Evolutionary conservation across 2,797 vertebrate genomes (phyloP), one percentile per base, ranked within the genome.

Genomic region (Gymnodraco acuticeps): DNA sequence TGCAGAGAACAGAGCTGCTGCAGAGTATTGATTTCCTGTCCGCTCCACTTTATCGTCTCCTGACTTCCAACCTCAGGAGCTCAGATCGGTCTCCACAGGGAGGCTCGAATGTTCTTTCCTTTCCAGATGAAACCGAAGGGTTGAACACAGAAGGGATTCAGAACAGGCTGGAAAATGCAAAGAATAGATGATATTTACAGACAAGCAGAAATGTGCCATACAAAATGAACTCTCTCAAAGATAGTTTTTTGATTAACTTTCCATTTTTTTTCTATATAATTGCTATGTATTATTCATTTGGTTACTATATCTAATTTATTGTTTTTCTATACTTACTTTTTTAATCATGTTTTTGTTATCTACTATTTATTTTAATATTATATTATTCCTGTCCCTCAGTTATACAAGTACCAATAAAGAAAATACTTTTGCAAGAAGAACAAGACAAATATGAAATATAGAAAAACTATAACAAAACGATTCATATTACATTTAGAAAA

Each of bases 11-110:
- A 47, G 54, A 80, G 62, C 81, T 72, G 67, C 82, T 75, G 80
- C 78, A 63, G 63, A 73, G 47, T 27, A 90, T 84, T 33, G 90
- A 90, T 90, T 88, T 85, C 66, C 80, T 77, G 88, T 88, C 91
- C 51, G 73, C 70, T 78, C 51, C 65, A 4, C 64, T 87, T 84
- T 55, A 80, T 80, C 23, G n/a, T 82, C 77, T 70, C 16, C 41
- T 14, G 55, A 80, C 81, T 67, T 70, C 62, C 27, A 61, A 13
- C 64, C 59, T 62, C 27, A 19, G 43, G 17, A 66, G 52, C 56
- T 69, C 50, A 5, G 38, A 4, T 69, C 8, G n/a, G 47, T 62
- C 55, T 58, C 10, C 60, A n/a, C 10, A 23, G 8, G n/a, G 60
- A 71, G 46, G 15, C 58, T 56, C 45, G 33, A 56, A 64, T 55